Evolutionary conservation across 2,113 vertebrate species (phyloP).

Genomic region (Cinclus mexicanus): DNA sequence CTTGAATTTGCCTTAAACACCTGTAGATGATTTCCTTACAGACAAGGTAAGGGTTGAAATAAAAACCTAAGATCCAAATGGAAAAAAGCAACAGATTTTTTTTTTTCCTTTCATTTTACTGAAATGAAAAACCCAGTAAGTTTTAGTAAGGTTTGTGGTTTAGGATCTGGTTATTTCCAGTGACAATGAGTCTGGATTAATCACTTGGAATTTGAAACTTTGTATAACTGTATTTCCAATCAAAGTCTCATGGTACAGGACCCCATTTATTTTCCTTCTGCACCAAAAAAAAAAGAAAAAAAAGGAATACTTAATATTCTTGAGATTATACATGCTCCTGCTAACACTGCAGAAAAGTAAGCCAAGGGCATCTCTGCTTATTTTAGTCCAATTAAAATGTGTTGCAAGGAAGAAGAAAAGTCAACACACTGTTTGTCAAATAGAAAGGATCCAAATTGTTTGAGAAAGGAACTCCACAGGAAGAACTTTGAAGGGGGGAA

Average conservation of each 20-base stretch:
- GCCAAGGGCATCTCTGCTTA: constrained; percentile 55
- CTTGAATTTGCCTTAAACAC: neutral
- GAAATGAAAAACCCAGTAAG: neutral
- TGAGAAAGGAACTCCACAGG: constrained; percentile 16
- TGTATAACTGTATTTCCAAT: neutral
- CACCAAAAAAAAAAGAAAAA: neutral
- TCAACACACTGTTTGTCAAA: constrained; percentile 44
- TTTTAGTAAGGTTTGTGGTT: neutral
- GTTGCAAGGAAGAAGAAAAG: constrained; percentile 43
- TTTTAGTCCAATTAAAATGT: constrained; percentile 44
- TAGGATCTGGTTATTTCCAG: neutral
- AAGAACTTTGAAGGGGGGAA: neutral
- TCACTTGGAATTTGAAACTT: neutral
- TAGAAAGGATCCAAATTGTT: neutral
- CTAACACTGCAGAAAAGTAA: constrained; percentile 51
- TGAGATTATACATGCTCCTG: neutral
- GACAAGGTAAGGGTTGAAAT: neutral
- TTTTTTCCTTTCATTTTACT: neutral
- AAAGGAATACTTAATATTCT: constrained; percentile 47
- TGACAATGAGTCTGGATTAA: neutral
- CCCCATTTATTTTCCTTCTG: neutral
- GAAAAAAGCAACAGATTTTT: neutral
- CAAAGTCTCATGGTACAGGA: neutral
- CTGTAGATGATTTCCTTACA: neutral
- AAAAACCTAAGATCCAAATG: neutral